A percentile compares a stretch with the other conserved stretches of the same genome.
phyloP scores from a whole-genome alignment of 1,140 invertebrate genomes.

The Heliconius eleuchia region DNA sequence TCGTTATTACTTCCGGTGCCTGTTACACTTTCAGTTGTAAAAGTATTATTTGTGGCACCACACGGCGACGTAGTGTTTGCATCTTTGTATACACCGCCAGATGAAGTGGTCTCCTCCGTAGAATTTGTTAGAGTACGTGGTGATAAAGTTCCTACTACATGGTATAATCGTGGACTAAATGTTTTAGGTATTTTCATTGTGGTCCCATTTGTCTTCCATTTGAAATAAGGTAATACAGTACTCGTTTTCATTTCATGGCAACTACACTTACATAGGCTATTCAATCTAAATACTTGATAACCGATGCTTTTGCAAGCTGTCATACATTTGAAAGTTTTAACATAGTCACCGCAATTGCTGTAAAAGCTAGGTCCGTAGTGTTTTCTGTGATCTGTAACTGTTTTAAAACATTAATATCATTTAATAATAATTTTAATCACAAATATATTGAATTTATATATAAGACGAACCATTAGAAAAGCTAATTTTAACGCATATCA shows the following conservation, averaged over 20 bases:
- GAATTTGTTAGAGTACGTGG: slow-evolving; percentile 12
- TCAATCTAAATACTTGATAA: slow-evolving; percentile 59
- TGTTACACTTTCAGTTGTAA: not conserved
- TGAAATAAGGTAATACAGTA: slow-evolving; percentile 57
- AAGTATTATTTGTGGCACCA: not conserved
- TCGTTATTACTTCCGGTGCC: not conserved
- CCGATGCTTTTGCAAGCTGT: slow-evolving; percentile 64
- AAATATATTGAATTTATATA: slow-evolving; percentile 1
- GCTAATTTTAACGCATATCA: slow-evolving; percentile 44
- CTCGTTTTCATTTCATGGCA: slow-evolving; percentile 66
- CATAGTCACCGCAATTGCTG: slow-evolving; percentile 48
- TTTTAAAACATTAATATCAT: slow-evolving; percentile 32
- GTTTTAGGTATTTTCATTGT: slow-evolving; percentile 54
- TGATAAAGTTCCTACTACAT: slow-evolving; percentile 59
- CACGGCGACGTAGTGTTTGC: not conserved
- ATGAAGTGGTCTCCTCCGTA: not conserved
- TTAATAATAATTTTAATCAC: not conserved
- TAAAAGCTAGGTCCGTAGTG: slow-evolving; percentile 64
- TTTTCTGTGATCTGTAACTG: slow-evolving; percentile 52
- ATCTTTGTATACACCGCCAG: not conserved
- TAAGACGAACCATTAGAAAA: slow-evolving; percentile 47
- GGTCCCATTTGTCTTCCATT: slow-evolving; percentile 64
- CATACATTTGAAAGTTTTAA: slow-evolving; percentile 64
- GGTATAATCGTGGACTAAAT: slow-evolving; percentile 51
- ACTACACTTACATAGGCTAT: slow-evolving; percentile 55